phyloP scores from a whole-genome alignment of 2,888 invertebrate species.

The Sympetrum striolatum region DNA sequence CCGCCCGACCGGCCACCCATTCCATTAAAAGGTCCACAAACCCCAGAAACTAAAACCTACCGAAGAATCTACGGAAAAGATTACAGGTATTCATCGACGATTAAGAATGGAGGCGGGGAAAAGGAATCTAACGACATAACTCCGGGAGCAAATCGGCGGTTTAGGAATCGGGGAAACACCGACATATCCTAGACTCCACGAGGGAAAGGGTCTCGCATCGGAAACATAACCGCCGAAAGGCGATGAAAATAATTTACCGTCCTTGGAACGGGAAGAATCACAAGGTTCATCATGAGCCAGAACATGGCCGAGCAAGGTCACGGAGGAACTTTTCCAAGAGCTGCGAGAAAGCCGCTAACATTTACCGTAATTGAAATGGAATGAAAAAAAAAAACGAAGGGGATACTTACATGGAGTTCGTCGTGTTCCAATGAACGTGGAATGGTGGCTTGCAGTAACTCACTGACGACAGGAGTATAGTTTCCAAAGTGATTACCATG shows the following conservation, averaged over 20 bases:
- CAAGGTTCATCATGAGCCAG: neutral
- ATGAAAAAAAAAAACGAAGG: neutral
- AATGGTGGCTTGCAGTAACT: conserved; percentile 83
- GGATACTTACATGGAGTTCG: conserved; percentile 78
- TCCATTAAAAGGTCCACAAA: neutral
- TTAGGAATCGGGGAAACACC: neutral
- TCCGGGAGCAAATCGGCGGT: neutral
- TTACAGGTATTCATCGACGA: neutral
- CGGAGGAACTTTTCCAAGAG: conserved; percentile 50
- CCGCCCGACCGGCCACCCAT: neutral
- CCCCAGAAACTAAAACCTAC: neutral
- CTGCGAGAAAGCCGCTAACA: conserved; percentile 49
- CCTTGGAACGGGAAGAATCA: neutral
- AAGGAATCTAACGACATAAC: neutral
- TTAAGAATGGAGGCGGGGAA: neutral
- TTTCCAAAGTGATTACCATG: conserved; percentile 55
- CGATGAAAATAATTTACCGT: no score
- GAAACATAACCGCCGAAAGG: no score
- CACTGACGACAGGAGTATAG: conserved; percentile 70
- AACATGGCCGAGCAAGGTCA: conserved; percentile 44
- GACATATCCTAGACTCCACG: neutral
- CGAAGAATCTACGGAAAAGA: neutral
- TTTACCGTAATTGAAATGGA: neutral
- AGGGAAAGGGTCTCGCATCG: neutral
- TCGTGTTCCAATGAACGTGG: conserved; percentile 90